These are phyloP conservation scores for Perca flavescens DNA, from an alignment of 2,113 vertebrate genomes.

Conservation along the genomic window DNA sequence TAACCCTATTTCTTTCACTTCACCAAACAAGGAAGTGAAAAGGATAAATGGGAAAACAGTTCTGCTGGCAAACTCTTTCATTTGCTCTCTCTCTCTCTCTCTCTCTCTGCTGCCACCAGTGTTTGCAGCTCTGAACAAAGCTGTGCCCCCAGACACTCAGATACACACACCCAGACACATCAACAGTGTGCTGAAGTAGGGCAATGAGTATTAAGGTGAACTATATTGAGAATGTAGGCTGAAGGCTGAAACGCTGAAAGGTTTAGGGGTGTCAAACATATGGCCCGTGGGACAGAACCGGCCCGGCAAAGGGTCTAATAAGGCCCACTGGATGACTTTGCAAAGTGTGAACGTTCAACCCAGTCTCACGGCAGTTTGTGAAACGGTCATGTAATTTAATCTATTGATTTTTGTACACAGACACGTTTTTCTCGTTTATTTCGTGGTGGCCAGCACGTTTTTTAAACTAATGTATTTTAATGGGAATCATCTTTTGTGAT, in stretches of 20 bases:
- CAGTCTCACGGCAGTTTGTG: too few species aligned
- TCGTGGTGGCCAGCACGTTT: too few species aligned
- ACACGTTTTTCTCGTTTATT: too few species aligned
- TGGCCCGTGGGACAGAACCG: too few species aligned
- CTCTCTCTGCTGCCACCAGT: slow-evolving; percentile 9
- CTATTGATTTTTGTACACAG: too few species aligned
- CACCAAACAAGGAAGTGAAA: slow-evolving; percentile 13
- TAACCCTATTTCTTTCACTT: neutral
- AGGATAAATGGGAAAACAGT: slow-evolving; percentile 33
- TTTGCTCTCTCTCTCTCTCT: slow-evolving; percentile 25
- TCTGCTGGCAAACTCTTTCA: slow-evolving; percentile 27
- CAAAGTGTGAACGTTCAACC: too few species aligned
- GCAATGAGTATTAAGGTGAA: slow-evolving; percentile 56
- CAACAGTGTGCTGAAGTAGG: slow-evolving; percentile 41
- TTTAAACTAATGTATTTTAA: too few species aligned
- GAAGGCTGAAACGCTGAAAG: slow-evolving; percentile 48
- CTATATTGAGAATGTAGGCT: slow-evolving; percentile 47
- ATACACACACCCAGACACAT: slow-evolving; percentile 31
- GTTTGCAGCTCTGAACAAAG: slow-evolving; percentile 47
- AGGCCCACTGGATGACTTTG: too few species aligned
- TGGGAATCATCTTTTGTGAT: too few species aligned
- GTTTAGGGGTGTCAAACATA: slow-evolving; percentile 8
- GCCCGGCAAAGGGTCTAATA: too few species aligned
- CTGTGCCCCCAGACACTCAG: slow-evolving; percentile 11
- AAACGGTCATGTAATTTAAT: too few species aligned